phyloP scores from a whole-genome alignment of 2,888 invertebrate genomes.

The Cheilosia vernalis region DNA sequence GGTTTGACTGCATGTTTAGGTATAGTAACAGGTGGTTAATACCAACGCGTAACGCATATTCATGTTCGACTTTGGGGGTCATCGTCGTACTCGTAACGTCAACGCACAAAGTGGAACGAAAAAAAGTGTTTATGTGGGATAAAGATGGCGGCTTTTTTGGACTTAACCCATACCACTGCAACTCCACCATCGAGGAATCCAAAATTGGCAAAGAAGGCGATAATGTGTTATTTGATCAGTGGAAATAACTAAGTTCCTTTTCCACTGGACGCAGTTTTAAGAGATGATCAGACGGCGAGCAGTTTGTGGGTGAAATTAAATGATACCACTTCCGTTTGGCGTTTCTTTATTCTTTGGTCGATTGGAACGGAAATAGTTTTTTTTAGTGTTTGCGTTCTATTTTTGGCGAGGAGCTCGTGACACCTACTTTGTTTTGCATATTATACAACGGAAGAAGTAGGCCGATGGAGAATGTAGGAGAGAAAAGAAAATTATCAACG shows the following conservation, averaged over 20 bases:
- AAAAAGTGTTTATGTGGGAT: constrained; percentile 33
- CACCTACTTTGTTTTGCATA: constrained; percentile 46
- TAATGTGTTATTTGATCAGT: background rate
- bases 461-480: constrained; percentile 30
- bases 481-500: constrained; percentile 24
- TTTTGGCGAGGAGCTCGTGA: constrained; percentile 58
- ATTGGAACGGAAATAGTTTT: constrained; percentile 54
- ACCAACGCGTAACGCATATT: constrained; percentile 3
- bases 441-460: constrained; percentile 44
- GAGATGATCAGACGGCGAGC: constrained; percentile 3
- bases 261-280: constrained; percentile 30
- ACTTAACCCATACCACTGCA: constrained; percentile 25
- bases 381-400: constrained; percentile 36
- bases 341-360: constrained; percentile 17
- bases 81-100: background rate
- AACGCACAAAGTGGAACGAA: constrained; percentile 18
- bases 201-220: constrained; percentile 47
- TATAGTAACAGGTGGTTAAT: constrained; percentile 31
- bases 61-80: constrained; percentile 12
- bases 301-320: constrained; percentile 56
- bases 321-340: constrained; percentile 62
- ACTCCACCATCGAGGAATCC: constrained; percentile 19
- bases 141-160: constrained; percentile 36
- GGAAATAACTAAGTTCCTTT: constrained; percentile 43
- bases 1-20: background rate